These are phyloP conservation scores for Lemur catta DNA, from an alignment of 2,797 vertebrate genomes.

Conservation along the genomic window DNA sequence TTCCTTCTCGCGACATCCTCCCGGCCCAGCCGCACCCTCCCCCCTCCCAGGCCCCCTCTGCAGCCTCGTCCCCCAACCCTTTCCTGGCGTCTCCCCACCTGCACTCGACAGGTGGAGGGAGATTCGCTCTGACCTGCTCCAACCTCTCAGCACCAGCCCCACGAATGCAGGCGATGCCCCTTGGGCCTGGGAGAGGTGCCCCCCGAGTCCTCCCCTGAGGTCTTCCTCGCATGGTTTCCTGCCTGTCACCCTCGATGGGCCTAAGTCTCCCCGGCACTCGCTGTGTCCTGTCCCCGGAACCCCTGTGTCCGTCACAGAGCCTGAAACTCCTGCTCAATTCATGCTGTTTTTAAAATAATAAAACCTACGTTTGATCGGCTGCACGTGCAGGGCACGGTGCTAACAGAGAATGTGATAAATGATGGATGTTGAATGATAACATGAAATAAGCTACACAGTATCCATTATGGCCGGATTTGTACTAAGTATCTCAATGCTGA, in stretches of 20 bases:
- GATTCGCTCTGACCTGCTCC: background rate
- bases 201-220: fast-evolving
- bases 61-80: no score
- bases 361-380: background rate
- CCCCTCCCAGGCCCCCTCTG: background rate
- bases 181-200: background rate
- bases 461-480: background rate
- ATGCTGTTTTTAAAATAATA: background rate
- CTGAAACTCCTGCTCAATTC: background rate
- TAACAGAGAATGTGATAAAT: background rate
- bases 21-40: no score
- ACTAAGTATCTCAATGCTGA: background rate
- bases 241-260: fast-evolving
- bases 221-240: background rate
- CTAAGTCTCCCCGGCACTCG: fast-evolving
- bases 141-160: background rate
- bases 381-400: background rate
- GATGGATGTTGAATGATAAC: background rate
- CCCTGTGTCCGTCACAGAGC: background rate
- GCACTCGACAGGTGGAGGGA: no score
- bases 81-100: background rate
- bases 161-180: background rate
- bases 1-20: background rate
- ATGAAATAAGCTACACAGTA: background rate
- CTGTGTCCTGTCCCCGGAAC: background rate